phyloP scores from a whole-genome alignment of 1,140 invertebrate species.

The Halictus rubicundus region DNA sequence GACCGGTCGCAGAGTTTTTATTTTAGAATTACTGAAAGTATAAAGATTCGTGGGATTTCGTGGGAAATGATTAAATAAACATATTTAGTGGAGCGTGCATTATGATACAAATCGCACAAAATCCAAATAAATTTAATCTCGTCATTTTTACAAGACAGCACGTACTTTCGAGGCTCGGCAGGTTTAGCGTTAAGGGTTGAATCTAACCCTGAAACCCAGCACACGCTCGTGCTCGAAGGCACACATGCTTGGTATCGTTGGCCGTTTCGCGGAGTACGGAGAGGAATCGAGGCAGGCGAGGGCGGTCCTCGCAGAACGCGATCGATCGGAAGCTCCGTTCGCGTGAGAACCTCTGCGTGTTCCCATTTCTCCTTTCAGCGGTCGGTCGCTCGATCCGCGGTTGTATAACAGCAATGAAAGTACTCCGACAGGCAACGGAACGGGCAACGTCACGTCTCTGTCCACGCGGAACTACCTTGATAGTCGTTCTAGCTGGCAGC shows the following conservation, averaged over 20 bases:
- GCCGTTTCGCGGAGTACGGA: background rate
- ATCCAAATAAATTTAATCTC: too few species aligned
- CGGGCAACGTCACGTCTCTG: constrained; percentile 53
- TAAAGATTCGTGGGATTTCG: too few species aligned
- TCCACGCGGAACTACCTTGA: constrained; percentile 38
- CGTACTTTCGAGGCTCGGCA: too few species aligned
- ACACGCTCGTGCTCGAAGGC: background rate
- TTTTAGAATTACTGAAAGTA: too few species aligned
- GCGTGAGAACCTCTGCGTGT: constrained; percentile 69
- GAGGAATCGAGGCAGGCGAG: constrained; percentile 4
- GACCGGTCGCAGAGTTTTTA: too few species aligned
- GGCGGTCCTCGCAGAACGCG: background rate
- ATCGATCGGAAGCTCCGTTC: constrained; percentile 27
- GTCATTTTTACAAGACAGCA: too few species aligned
- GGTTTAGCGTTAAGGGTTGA: background rate
- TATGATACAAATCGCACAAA: too few species aligned
- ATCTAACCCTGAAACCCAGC: background rate
- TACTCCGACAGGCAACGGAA: constrained; percentile 64
- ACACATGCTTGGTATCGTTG: background rate
- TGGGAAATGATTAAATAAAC: too few species aligned
- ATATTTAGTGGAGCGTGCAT: too few species aligned
- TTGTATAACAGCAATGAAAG: constrained; percentile 77
- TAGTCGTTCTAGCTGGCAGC: constrained; percentile 35
- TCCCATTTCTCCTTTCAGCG: constrained; percentile 74
- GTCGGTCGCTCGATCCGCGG: constrained; percentile 66